These are phyloP conservation scores for Castor canadensis DNA, from an alignment of 2,113 vertebrate species.

Conservation along the genomic window DNA sequence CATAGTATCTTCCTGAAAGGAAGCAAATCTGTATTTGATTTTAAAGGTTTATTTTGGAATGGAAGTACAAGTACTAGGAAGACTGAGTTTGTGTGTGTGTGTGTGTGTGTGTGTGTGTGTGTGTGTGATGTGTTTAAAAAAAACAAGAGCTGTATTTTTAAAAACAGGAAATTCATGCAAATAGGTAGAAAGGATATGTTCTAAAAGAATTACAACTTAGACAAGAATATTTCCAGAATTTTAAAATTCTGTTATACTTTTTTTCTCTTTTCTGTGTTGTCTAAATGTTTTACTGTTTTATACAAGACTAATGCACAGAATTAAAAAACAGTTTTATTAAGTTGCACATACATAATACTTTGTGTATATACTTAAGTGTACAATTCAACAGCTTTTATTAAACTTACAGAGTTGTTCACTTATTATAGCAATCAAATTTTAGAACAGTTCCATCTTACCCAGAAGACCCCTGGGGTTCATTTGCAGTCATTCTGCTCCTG, in stretches of 20 bases:
- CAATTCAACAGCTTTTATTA: not conserved
- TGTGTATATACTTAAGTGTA: not conserved
- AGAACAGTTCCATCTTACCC: not conserved
- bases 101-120: not conserved
- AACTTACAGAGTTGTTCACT: not conserved
- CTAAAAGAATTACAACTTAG: not conserved
- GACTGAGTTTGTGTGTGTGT: not conserved
- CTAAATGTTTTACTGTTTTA: not conserved
- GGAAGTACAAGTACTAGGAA: not conserved
- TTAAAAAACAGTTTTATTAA: not conserved
- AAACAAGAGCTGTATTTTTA: no score
- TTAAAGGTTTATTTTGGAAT: not conserved
- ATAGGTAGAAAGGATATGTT: not conserved
- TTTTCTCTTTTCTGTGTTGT: not conserved
- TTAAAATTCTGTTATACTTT: not conserved
- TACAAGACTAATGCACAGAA: not conserved
- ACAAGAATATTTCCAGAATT: not conserved
- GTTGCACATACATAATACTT: not conserved
- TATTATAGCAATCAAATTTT: not conserved
- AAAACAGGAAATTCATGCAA: not conserved
- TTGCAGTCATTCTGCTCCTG: rapidly evolving
- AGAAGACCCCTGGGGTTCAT: not conserved
- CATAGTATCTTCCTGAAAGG: not conserved
- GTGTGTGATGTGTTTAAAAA: not conserved
- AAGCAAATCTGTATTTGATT: not conserved